A percentile compares a stretch with the other conserved stretches of the same genome.
Evolutionary conservation across 2,888 invertebrate genomes (phyloP).

Genomic region (Rhagonycha fulva): DNA sequence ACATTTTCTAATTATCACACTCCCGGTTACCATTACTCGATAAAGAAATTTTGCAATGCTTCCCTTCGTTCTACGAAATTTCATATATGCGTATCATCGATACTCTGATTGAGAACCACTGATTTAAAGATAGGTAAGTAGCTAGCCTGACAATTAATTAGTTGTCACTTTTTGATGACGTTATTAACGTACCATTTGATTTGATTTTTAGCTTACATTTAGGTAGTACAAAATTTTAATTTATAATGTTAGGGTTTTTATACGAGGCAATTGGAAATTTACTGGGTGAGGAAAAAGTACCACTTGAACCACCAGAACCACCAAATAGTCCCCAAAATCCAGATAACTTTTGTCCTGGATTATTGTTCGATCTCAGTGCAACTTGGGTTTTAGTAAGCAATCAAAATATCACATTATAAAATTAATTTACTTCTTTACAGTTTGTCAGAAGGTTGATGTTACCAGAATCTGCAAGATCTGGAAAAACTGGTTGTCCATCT

Average conservation of each 20-base stretch:
- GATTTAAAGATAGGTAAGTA: not conserved
- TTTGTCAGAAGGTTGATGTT: conserved; percentile 21
- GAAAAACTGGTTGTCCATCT: not conserved
- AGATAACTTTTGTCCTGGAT: conserved; percentile 27
- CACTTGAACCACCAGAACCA: not conserved
- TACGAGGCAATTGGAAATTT: conserved; percentile 5
- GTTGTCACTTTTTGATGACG: not conserved
- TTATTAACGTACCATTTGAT: not conserved
- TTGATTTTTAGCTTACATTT: not conserved
- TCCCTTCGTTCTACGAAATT: too few species aligned
- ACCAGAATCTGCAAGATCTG: conserved; percentile 10
- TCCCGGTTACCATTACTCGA: too few species aligned
- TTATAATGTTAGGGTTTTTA: conserved; percentile 12
- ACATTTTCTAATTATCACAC: too few species aligned
- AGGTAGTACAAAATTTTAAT: not conserved
- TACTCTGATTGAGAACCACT: too few species aligned
- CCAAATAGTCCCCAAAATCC: conserved; percentile 5
- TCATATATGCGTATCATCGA: too few species aligned
- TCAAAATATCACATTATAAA: not conserved
- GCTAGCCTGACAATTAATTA: not conserved
- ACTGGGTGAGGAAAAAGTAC: conserved; percentile 1
- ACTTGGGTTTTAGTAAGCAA: conserved; percentile 30
- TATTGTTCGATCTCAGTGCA: conserved; percentile 25
- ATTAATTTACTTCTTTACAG: conserved; percentile 11
- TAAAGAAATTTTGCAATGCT: too few species aligned